These are phyloP conservation scores for Drosophila ochracea DNA, from an alignment of 2,888 invertebrate species.

Conservation along the genomic window DNA sequence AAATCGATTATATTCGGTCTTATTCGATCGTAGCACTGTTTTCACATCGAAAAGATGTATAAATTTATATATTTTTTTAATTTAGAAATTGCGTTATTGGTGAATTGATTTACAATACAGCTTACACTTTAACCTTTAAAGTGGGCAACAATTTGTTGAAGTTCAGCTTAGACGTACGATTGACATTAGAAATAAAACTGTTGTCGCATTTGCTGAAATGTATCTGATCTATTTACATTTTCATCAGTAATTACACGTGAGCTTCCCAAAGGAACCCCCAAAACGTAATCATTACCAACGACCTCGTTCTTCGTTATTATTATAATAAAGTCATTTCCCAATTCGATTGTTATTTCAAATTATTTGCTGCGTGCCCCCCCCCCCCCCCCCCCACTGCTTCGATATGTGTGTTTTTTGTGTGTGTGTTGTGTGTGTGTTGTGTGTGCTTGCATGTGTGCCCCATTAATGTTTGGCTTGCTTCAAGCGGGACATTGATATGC, in stretches of 20 bases:
- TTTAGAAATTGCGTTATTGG: too few relatives aligned
- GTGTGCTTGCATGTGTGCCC: too few relatives aligned
- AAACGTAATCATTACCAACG: not conserved
- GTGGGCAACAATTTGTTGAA: not conserved
- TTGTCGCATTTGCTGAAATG: not conserved
- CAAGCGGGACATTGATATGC: constrained; percentile 58
- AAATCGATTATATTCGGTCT: too few relatives aligned
- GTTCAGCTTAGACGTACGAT: not conserved
- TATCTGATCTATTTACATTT: constrained; percentile 3
- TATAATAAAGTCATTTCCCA: not conserved
- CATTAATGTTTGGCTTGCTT: constrained; percentile 13
- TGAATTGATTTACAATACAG: too few relatives aligned
- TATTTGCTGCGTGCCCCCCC: constrained; percentile 26
- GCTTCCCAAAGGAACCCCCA: not conserved
- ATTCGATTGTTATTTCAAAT: constrained; percentile 41
- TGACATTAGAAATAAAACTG: not conserved
- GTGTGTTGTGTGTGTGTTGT: too few relatives aligned
- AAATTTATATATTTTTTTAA: too few relatives aligned
- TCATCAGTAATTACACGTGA: not conserved
- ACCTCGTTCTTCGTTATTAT: too few relatives aligned
- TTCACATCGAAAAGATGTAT: too few relatives aligned
- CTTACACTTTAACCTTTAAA: too few relatives aligned
- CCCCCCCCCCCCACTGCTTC: constrained; percentile 16
- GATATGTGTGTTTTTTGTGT: too few relatives aligned
- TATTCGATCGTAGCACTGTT: too few relatives aligned